Evolutionary conservation across 2,113 vertebrate species (phyloP).

Genomic region (Lynx canadensis): DNA sequence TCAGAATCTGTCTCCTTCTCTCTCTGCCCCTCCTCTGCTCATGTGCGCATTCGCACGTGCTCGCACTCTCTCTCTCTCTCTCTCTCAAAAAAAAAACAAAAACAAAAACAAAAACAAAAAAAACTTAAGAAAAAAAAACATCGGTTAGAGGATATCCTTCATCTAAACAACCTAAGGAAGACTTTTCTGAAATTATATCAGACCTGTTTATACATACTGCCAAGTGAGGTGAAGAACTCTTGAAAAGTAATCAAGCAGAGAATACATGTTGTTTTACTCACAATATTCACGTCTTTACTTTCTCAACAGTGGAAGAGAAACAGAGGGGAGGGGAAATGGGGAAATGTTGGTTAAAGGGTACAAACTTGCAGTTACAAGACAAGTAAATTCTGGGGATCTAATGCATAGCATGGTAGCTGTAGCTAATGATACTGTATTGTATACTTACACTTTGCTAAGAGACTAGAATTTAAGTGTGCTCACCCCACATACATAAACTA

Average conservation of each 20-base stretch:
- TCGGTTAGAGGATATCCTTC: background rate
- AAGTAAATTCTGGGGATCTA: background rate
- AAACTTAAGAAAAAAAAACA: background rate
- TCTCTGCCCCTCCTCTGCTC: no score
- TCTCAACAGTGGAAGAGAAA: slow-evolving; percentile 9
- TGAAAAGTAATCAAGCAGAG: slow-evolving; percentile 11
- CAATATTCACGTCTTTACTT: slow-evolving; percentile 11
- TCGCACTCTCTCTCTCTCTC: no score
- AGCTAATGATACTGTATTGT: background rate
- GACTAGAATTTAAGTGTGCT: background rate
- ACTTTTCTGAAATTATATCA: background rate
- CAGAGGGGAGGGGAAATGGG: background rate
- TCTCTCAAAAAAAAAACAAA: no score
- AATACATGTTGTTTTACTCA: background rate
- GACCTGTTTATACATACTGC: background rate
- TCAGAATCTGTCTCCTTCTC: no score
- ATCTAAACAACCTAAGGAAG: background rate
- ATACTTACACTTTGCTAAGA: background rate
- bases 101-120: background rate
- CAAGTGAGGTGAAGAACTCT: background rate
- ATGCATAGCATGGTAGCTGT: background rate
- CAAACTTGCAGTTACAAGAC: background rate
- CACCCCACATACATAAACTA: background rate
- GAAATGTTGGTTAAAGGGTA: background rate
- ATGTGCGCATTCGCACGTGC: no score